A percentile compares a stretch with the other conserved stretches of the same genome.
Conservation (phyloP, 2,888 invertebrate species). For the Dexiosoma caninum region DNA sequence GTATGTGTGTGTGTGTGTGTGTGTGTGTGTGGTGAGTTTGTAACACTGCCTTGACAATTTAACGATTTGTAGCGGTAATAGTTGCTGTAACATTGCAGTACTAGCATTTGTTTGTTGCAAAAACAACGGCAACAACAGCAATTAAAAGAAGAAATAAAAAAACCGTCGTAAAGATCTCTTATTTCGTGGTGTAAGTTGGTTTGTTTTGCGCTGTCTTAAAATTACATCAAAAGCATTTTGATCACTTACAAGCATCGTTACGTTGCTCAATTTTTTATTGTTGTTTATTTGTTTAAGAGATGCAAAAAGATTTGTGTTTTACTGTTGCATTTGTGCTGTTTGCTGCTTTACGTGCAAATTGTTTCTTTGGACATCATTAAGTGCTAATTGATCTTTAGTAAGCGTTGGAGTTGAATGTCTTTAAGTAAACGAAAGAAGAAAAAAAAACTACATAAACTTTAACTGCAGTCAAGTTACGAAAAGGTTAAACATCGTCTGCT, state of each 20-base stretch:
- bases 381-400: constrained; percentile 62
- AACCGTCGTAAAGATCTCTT: constrained; percentile 51
- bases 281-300: constrained; percentile 11
- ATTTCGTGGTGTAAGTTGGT: constrained; percentile 46
- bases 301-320: neutral
- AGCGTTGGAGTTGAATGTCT: neutral
- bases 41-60: constrained; percentile 73
- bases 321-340: constrained; percentile 5
- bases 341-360: constrained; percentile 49
- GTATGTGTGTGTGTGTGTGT: constrained; percentile 17
- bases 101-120: constrained; percentile 16
- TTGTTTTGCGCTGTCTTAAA: constrained; percentile 15
- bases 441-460: constrained; percentile 3
- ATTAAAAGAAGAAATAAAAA: constrained; percentile 26
- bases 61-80: constrained; percentile 75
- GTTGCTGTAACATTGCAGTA: constrained; percentile 63
- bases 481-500: constrained; percentile 61
- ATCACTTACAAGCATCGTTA: constrained; percentile 49
- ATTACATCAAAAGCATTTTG: constrained; percentile 51
- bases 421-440: neutral
- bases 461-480: constrained; percentile 20
- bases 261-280: constrained; percentile 37
- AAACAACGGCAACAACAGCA: neutral
- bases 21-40: constrained; percentile 26
- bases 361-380: constrained; percentile 62